Percentiles rank a stretch among this genome's conserved stretches.
phyloP scores from a whole-genome alignment of 2,113 vertebrate genomes.

The Limnothrissa miodon region DNA sequence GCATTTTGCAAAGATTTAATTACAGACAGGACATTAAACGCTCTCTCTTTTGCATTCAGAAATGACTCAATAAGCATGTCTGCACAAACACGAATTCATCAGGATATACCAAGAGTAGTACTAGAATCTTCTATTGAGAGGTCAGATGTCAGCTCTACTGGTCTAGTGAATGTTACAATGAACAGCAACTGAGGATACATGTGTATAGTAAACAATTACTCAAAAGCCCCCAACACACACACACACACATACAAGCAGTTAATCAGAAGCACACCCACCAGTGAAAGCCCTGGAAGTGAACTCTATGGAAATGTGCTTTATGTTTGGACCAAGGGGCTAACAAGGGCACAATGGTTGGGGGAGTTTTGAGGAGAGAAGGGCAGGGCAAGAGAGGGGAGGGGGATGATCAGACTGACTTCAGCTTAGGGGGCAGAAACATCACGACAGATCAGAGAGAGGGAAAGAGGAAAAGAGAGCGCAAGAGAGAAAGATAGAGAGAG shows the following conservation, averaged over 20 bases:
- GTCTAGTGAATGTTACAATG: background rate
- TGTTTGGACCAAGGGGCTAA: background rate
- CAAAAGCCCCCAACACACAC: background rate
- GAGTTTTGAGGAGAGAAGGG: too few species aligned
- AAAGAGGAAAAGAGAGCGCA: background rate
- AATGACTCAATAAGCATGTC: background rate
- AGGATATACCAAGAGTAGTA: background rate
- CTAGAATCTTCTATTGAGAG: background rate
- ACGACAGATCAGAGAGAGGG: background rate
- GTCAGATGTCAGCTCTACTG: background rate
- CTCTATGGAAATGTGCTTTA: background rate
- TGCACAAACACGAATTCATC: background rate
- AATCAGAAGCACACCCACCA: background rate
- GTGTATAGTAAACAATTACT: background rate
- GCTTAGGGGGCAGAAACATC: background rate
- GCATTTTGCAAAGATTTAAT: background rate
- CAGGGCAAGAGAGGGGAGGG: background rate
- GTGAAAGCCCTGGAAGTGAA: background rate
- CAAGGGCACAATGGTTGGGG: background rate
- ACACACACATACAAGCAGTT: background rate
- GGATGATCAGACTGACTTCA: slow-evolving; percentile 1
- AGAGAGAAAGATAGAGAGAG: slow-evolving; percentile 16
- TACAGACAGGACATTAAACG: background rate
- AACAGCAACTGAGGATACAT: background rate
- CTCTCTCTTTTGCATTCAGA: background rate